A percentile compares a stretch with the other conserved stretches of the same genome.
These are phyloP conservation scores for Fundulus diaphanus DNA, from an alignment of 2,797 vertebrate genomes.

Conservation along the genomic window DNA sequence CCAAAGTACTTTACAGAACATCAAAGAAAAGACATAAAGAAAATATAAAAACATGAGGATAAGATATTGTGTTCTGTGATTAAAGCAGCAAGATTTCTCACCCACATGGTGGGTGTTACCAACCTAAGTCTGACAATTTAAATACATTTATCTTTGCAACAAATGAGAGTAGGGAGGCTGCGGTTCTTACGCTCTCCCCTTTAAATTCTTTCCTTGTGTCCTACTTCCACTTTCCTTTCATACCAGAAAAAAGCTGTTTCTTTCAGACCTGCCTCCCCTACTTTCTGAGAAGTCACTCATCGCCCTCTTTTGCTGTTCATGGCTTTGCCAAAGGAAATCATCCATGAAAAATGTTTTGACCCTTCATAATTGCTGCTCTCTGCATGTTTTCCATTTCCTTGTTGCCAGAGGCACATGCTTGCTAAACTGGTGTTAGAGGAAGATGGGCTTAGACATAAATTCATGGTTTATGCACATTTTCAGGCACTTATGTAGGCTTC, in stretches of 20 bases:
- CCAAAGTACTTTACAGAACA: background rate
- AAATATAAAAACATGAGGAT: background rate
- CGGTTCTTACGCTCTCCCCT: background rate
- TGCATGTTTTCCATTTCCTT: constrained; percentile 58
- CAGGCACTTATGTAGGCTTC: constrained; percentile 9
- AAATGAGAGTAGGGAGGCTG: background rate
- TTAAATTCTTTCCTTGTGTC: constrained; percentile 21
- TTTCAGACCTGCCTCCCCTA: constrained; percentile 21
- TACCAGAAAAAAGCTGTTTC: constrained; percentile 15
- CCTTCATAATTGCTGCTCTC: constrained; percentile 72
- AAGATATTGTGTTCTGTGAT: background rate
- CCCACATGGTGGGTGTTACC: background rate
- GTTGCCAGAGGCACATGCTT: constrained; percentile 34
- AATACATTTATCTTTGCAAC: background rate
- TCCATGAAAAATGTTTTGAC: constrained; percentile 79
- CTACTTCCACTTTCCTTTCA: constrained; percentile 19
- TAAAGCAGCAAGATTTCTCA: background rate
- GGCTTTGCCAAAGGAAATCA: constrained; percentile 68
- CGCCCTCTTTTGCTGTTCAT: constrained; percentile 49
- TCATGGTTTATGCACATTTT: constrained; percentile 17
- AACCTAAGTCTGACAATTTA: background rate
- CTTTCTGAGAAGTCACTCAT: constrained; percentile 30
- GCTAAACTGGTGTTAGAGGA: constrained; percentile 41
- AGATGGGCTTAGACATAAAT: constrained; percentile 34
- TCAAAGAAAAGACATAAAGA: background rate